These are phyloP conservation scores for Oligia latruncula DNA, from an alignment of 2,888 invertebrate species.

Conservation along the genomic window DNA sequence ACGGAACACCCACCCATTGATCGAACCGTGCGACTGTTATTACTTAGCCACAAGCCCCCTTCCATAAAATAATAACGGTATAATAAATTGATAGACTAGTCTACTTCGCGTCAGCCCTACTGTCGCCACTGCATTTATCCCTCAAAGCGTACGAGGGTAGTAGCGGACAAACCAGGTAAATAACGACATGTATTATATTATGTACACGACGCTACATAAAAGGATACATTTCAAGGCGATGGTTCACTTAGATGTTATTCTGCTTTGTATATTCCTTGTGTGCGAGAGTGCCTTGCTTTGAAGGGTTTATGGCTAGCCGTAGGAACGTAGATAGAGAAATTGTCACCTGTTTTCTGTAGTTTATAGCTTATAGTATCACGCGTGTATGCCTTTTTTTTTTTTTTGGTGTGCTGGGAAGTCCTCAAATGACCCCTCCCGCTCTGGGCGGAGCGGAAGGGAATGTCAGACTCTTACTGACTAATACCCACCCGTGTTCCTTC, in stretches of 20 bases:
- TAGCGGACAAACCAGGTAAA: conserved; percentile 55
- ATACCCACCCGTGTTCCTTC: too few relatives aligned
- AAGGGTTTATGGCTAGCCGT: neutral
- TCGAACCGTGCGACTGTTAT: neutral
- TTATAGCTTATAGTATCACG: neutral
- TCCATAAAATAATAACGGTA: neutral
- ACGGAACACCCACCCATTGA: neutral
- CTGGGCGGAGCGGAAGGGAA: too few relatives aligned
- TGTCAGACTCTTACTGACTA: too few relatives aligned
- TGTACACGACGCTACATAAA: conserved; percentile 35
- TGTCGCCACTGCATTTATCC: conserved; percentile 58
- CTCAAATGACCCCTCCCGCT: too few relatives aligned
- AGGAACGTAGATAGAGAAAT: neutral
- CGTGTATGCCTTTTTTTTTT: too few relatives aligned
- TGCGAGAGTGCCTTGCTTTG: conserved; percentile 13
- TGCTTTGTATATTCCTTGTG: conserved; percentile 40
- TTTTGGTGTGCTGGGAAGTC: too few relatives aligned
- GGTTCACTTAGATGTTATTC: conserved; percentile 33
- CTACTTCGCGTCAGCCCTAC: conserved; percentile 43
- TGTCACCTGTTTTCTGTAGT: neutral
- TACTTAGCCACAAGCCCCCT: neutral
- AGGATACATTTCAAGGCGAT: conserved; percentile 42
- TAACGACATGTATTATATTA: conserved; percentile 52
- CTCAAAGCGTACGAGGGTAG: conserved; percentile 61
- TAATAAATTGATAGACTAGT: neutral